Base-by-base conservation (phyloP, 2,888 invertebrate species). In the Agrypnus murinus region DNA sequence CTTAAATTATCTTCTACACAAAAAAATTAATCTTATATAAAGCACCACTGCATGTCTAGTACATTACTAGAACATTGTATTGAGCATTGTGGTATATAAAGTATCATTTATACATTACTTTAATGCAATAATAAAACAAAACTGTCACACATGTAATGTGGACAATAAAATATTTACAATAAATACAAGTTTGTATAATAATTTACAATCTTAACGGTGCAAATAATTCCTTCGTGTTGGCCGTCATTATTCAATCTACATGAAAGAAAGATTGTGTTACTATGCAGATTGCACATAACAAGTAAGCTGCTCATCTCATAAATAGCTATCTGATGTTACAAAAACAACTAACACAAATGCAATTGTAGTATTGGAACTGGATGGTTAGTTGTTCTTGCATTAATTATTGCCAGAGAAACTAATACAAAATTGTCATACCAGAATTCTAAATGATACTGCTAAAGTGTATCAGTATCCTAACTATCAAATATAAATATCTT, bases 111-210 rank as follows among this genome's bases (percentile, higher is more conserved):
- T 31, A 50, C 50, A 50, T 50, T 14, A 50, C 8, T 50, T 19
- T 50, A 50, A 50, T 50, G n/a, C 19, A 50, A 50, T 32, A 50
- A 31, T 19, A 12, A 25, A 50, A 50, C 50, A 50, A 19, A 19
- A 50, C 6, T 38, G 15, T 36, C 55, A 34, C 17, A 36, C 4
- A 25, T 53, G n/a, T n/a, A 34, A 36, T 10, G 15, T 15, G 36
- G 36, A 36, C 36, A 31, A n/a, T 55, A n/a, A 15, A 34, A 55
- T 55, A 55, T 55, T 55, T 36, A 55, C 55, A 55, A 15, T 53
- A 32, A 34, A 55, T 19, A 55, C 55, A 55, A 10, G n/a, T 34
- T 25, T 25, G 25, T 25, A 25, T n/a, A 5, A 25, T 25, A 25
- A 25, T 3, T 25, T 25, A 25, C 25, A 25, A 25, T 25, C 3